Evolutionary conservation across 2,797 vertebrate species (phyloP).

Genomic region (Eospalax fontanierii): DNA sequence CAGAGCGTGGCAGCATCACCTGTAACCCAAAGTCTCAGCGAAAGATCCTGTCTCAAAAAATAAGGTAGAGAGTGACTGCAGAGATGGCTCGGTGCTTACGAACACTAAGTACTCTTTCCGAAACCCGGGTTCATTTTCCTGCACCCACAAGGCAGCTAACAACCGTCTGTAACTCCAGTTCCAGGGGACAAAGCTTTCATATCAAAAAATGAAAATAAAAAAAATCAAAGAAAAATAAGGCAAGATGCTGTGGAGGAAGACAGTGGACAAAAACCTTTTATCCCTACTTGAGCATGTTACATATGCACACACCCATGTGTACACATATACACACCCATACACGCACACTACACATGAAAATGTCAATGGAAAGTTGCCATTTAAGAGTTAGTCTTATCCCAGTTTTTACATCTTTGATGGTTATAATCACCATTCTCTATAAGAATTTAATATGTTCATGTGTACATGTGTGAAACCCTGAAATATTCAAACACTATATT

Average conservation of each 20-base stretch:
- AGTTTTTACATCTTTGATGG: not conserved
- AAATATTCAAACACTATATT: no score
- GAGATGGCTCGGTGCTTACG: no score
- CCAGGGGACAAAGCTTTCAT: no score
- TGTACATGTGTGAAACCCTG: no score
- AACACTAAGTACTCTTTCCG: no score
- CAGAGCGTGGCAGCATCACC: not conserved
- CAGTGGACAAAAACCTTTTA: not conserved
- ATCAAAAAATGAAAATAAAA: no score
- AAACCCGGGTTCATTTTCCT: no score
- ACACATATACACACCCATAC: not conserved
- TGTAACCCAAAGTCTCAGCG: not conserved
- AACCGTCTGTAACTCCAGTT: no score
- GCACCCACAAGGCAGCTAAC: no score
- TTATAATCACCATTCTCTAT: not conserved
- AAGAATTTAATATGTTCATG: not conserved
- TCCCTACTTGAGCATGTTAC: no score
- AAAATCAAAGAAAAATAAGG: no score
- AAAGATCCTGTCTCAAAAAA: not conserved
- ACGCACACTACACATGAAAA: not conserved
- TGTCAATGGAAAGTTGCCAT: not conserved
- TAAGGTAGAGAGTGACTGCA: not conserved
- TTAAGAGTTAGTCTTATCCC: not conserved
- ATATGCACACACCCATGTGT: no score
- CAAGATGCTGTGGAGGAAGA: not conserved